These are phyloP conservation scores for Catocala nupta DNA, from an alignment of 2,888 invertebrate species.

Conservation along the genomic window DNA sequence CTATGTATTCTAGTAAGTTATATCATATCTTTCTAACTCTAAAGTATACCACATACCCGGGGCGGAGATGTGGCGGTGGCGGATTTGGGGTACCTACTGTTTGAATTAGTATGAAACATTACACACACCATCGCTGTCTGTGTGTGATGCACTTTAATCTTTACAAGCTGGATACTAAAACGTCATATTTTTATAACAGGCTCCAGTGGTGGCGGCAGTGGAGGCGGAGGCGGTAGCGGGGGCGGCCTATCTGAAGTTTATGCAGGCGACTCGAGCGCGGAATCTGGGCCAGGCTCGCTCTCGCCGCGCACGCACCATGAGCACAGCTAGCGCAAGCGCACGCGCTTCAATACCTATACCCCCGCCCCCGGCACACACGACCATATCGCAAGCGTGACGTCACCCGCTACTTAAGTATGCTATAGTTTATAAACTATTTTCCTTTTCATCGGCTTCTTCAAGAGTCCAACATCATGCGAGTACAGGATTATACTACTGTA, in stretches of 20 bases:
- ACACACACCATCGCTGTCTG: too few relatives aligned
- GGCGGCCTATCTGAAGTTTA: constrained; percentile 83
- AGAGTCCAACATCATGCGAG: too few relatives aligned
- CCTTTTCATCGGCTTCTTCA: too few relatives aligned
- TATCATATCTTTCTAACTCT: too few relatives aligned
- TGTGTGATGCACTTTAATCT: too few relatives aligned
- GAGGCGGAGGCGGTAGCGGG: constrained; percentile 77
- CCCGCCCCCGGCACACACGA: constrained; percentile 21
- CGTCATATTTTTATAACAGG: constrained; percentile 30
- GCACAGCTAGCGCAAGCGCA: constrained; percentile 77
- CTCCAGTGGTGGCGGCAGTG: constrained; percentile 63
- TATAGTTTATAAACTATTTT: neutral
- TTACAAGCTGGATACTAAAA: too few relatives aligned
- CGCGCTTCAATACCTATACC: constrained; percentile 17
- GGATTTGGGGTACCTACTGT: too few relatives aligned
- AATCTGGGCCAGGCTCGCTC: constrained; percentile 81
- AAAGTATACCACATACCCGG: too few relatives aligned
- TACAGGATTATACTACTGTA: too few relatives aligned
- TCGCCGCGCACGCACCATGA: constrained; percentile 82
- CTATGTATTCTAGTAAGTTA: too few relatives aligned
- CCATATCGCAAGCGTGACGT: constrained; percentile 35
- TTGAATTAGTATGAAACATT: too few relatives aligned
- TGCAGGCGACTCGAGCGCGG: constrained; percentile 83
- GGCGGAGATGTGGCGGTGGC: too few relatives aligned
- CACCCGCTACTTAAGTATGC: constrained; percentile 22